phyloP scores from a whole-genome alignment of 2,113 vertebrate genomes.

The Engystomops pustulosus region DNA sequence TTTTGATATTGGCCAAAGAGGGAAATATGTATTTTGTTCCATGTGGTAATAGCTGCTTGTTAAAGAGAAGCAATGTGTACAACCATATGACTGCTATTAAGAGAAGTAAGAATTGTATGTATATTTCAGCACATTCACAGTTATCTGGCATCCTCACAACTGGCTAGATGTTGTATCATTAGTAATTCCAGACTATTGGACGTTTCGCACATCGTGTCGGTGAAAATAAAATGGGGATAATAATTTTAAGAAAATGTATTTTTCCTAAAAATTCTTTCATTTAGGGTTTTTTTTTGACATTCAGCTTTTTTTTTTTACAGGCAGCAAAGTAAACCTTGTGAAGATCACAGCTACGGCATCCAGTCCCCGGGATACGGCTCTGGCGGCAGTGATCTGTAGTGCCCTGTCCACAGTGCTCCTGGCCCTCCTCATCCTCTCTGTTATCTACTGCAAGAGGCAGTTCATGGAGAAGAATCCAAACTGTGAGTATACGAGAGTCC shows the following conservation, averaged over 20 bases:
- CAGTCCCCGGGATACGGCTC: conserved; percentile 90
- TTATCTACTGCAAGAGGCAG: conserved; percentile 97
- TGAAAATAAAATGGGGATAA: too few relatives aligned
- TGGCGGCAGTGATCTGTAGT: conserved; percentile 94
- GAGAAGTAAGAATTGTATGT: too few relatives aligned
- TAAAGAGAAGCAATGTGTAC: neutral
- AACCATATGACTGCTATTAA: neutral
- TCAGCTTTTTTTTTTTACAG: conserved; percentile 69
- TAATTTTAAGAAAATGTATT: too few relatives aligned
- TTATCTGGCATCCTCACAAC: neutral
- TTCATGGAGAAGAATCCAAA: conserved; percentile 95
- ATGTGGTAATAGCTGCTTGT: conserved; percentile 42
- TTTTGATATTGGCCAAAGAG: conserved; percentile 51
- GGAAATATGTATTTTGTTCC: conserved; percentile 56
- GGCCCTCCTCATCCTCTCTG: conserved; percentile 91
- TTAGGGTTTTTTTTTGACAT: neutral
- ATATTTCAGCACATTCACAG: neutral
- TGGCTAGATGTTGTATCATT: neutral
- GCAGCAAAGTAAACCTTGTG: conserved; percentile 92
- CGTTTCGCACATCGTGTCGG: too few relatives aligned
- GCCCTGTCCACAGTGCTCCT: conserved; percentile 91
- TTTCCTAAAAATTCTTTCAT: too few relatives aligned
- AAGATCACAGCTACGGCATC: conserved; percentile 86
- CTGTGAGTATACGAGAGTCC: conserved; percentile 75
- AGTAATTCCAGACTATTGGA: too few relatives aligned